Evolutionary conservation across 2,888 invertebrate genomes (phyloP).

Genomic region (Orthonevra nobilis): DNA sequence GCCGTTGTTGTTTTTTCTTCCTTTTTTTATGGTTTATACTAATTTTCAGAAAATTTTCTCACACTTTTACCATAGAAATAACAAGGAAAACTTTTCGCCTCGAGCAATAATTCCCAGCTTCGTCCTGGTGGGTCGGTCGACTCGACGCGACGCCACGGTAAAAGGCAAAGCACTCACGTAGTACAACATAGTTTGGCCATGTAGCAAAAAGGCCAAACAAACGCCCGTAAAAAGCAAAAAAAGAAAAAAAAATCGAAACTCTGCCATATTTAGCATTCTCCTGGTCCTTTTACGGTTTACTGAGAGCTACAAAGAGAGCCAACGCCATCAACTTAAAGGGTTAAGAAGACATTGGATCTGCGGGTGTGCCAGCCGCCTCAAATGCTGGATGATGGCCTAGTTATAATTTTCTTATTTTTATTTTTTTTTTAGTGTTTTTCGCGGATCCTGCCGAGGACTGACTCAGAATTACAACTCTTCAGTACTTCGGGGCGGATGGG

Average conservation of each 20-base stretch:
- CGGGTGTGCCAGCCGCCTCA: slow-evolving; percentile 41
- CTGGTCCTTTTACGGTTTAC: slow-evolving; percentile 13
- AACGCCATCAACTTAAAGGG: slow-evolving; percentile 50
- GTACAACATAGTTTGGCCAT: slow-evolving; percentile 11
- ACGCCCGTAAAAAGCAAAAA: slow-evolving; percentile 20
- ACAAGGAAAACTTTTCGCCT: slow-evolving; percentile 44
- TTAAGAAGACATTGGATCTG: slow-evolving; percentile 50
- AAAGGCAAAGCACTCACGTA: slow-evolving; percentile 47
- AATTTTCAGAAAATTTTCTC: slow-evolving; percentile 61
- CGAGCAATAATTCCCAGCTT: background rate
- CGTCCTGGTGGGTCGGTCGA: background rate
- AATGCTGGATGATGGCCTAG: slow-evolving; percentile 50
- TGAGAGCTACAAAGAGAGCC: slow-evolving; percentile 12
- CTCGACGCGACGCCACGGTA: background rate
- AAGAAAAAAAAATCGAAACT: slow-evolving; percentile 20
- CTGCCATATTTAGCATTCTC: slow-evolving; percentile 51
- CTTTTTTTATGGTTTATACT: slow-evolving; percentile 57
- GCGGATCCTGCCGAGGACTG: background rate
- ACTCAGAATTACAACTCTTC: slow-evolving; percentile 37
- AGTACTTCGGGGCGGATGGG: too few relatives aligned
- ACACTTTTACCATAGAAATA: slow-evolving; percentile 22
- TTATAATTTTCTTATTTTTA: background rate
- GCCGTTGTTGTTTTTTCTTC: too few relatives aligned
- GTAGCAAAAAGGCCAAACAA: slow-evolving; percentile 11
- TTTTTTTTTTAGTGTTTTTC: slow-evolving; percentile 4